Conservation (phyloP, 2,888 invertebrate species). For the Ectobius pallidus region DNA sequence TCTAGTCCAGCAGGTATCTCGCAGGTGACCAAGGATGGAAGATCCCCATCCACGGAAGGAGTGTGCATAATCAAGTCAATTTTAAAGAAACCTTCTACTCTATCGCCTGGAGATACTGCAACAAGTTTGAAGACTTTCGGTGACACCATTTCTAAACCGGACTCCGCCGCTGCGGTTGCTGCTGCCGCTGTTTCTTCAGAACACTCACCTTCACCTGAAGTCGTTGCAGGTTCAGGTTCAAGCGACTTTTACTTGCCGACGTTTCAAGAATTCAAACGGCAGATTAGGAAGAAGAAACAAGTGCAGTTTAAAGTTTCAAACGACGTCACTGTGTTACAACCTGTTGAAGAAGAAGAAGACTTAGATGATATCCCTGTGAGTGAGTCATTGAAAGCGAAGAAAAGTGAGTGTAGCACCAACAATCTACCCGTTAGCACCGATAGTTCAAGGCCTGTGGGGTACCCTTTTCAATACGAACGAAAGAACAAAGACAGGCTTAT, state of each 20-base stretch:
- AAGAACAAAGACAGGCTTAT: not conserved
- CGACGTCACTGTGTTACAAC: conserved; percentile 3
- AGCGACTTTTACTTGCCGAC: conserved; percentile 67
- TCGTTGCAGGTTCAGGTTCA: conserved; percentile 40
- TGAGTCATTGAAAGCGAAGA: no score
- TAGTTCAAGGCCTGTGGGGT: no score
- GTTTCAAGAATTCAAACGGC: conserved; percentile 54
- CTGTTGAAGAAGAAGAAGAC: not conserved
- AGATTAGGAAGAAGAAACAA: conserved; percentile 52
- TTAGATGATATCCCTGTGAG: not conserved
- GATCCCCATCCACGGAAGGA: not conserved
- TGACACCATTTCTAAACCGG: conserved; percentile 43
- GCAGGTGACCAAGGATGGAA: not conserved
- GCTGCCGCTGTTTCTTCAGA: not conserved
- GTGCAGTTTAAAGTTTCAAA: conserved; percentile 50
- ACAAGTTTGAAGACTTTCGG: conserved; percentile 34
- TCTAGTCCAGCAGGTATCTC: not conserved
- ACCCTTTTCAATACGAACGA: not conserved
- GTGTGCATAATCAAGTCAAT: conserved; percentile 58
- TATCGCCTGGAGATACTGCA: conserved; percentile 1
- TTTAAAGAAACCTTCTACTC: conserved; percentile 57
- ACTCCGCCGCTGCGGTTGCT: conserved; percentile 49
- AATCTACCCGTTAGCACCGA: no score
- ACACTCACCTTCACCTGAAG: conserved; percentile 20
- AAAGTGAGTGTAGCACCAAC: no score